Evolutionary conservation across 1,140 invertebrate species (phyloP).

Genomic region (Drosophila nannoptera): DNA sequence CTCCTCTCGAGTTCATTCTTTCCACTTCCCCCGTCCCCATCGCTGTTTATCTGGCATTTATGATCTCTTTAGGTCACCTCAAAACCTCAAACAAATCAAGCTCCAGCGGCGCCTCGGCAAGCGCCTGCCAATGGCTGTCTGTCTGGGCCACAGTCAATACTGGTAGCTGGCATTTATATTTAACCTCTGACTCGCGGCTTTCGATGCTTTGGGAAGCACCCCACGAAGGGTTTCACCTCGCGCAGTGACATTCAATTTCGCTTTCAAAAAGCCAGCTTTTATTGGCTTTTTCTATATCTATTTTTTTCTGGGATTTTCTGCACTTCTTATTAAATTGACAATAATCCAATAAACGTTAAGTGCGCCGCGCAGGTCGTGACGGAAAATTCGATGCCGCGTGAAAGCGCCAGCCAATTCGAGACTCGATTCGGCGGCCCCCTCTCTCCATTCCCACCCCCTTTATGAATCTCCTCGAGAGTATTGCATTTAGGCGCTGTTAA

Average conservation of each 20-base stretch:
- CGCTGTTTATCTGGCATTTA: too few relatives aligned
- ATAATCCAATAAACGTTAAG: slow-evolving; percentile 76
- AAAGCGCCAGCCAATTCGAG: slow-evolving; percentile 51
- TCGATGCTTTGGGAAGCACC: slow-evolving; percentile 6
- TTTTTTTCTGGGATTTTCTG: slow-evolving; percentile 1
- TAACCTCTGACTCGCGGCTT: slow-evolving; percentile 57
- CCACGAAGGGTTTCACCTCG: slow-evolving; percentile 16
- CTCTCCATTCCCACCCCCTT: background rate
- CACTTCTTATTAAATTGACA: slow-evolving; percentile 62
- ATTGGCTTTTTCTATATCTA: slow-evolving; percentile 11
- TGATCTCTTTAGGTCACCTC: too few relatives aligned
- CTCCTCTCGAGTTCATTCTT: too few relatives aligned
- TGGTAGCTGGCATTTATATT: slow-evolving; percentile 42
- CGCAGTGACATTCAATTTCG: slow-evolving; percentile 48
- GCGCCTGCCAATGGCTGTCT: background rate
- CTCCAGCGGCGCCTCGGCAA: background rate
- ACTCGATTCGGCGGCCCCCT: slow-evolving; percentile 5
- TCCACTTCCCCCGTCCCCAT: too few relatives aligned
- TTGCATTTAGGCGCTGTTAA: slow-evolving; percentile 54
- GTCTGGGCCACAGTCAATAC: slow-evolving; percentile 30
- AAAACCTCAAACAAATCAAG: too few relatives aligned
- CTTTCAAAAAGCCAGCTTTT: slow-evolving; percentile 52
- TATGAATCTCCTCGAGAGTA: slow-evolving; percentile 20
- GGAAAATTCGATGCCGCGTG: slow-evolving; percentile 64
- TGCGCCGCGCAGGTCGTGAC: slow-evolving; percentile 61